Percentiles rank a stretch among this genome's conserved stretches.
Conservation (phyloP, 2,797 vertebrate species). For the Clarias fuscus region DNA sequence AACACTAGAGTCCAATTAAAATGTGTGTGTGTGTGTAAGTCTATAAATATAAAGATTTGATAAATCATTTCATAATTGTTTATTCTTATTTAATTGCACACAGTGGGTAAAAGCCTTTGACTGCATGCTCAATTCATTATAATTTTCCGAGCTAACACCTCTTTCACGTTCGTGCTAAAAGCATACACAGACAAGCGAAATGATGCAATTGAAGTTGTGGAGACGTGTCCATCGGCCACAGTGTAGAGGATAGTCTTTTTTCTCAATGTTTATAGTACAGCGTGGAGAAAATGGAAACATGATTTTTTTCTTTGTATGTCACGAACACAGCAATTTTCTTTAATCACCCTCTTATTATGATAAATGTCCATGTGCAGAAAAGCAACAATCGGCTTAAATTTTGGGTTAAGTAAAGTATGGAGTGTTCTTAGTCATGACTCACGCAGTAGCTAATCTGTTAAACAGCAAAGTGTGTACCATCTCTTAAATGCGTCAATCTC, state of each 20-base stretch:
- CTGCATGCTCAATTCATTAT: background rate
- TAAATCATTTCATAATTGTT: background rate
- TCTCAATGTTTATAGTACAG: conserved; percentile 64
- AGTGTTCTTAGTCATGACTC: conserved; percentile 56
- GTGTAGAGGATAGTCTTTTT: conserved; percentile 36
- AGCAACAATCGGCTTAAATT: conserved; percentile 55
- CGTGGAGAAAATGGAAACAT: conserved; percentile 63
- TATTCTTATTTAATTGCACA: background rate
- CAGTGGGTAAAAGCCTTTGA: background rate
- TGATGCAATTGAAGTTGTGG: conserved; percentile 37
- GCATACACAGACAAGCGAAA: conserved; percentile 15
- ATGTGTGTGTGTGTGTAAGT: background rate
- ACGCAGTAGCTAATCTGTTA: conserved; percentile 35
- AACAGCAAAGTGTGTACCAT: conserved; percentile 30
- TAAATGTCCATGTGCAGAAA: conserved; percentile 54
- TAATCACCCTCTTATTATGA: conserved; percentile 72
- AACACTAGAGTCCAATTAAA: background rate
- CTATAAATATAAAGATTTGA: background rate
- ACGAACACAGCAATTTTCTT: conserved; percentile 67
- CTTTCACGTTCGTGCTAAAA: background rate
- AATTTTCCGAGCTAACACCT: background rate
- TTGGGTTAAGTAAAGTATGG: conserved; percentile 62
- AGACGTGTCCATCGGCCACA: conserved; percentile 27
- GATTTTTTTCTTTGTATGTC: conserved; percentile 58
- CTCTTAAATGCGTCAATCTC: conserved; percentile 23